These are phyloP conservation scores for Oasisia sp. DNA, from an alignment of 2,888 invertebrate genomes.

Conservation along the genomic window DNA sequence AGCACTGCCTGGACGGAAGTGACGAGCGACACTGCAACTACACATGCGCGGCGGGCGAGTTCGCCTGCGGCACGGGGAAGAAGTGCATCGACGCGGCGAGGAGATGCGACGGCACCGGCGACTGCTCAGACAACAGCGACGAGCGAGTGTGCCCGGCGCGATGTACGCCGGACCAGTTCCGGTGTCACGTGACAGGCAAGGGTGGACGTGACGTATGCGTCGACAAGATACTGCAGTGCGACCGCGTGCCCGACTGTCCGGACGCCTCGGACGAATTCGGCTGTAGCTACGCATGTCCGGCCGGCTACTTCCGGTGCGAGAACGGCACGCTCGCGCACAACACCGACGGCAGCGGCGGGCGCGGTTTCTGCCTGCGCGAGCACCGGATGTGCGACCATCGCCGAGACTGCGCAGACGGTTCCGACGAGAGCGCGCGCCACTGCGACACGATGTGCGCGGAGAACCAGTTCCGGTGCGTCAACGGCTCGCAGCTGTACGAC, in stretches of 20 bases:
- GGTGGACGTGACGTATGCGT: constrained; percentile 9
- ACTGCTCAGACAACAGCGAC: constrained; percentile 34
- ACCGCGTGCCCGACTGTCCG: constrained; percentile 38
- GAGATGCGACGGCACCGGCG: constrained; percentile 28
- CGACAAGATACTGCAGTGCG: constrained; percentile 21
- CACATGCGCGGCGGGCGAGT: constrained; percentile 28
- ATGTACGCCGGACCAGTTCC: neutral
- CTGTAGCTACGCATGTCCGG: constrained; percentile 28
- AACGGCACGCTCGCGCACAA: constrained; percentile 28
- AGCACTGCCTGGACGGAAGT: constrained; percentile 33
- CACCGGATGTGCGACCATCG: constrained; percentile 33
- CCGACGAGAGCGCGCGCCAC: constrained; percentile 29
- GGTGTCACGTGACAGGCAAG: neutral
- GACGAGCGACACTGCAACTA: constrained; percentile 33
- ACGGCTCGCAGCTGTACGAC: constrained; percentile 33
- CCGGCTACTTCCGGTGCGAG: constrained; percentile 33
- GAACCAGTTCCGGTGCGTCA: constrained; percentile 37
- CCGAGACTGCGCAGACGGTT: constrained; percentile 36
- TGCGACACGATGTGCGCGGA: constrained; percentile 27
- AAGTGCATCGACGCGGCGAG: constrained; percentile 22
- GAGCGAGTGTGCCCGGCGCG: constrained; percentile 28
- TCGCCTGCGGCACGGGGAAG: constrained; percentile 28
- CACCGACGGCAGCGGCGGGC: constrained; percentile 25
- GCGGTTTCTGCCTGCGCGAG: constrained; percentile 28
- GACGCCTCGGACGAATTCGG: constrained; percentile 38